phyloP scores from a whole-genome alignment of 2,113 vertebrate genomes.

The Petaurus breviceps region DNA sequence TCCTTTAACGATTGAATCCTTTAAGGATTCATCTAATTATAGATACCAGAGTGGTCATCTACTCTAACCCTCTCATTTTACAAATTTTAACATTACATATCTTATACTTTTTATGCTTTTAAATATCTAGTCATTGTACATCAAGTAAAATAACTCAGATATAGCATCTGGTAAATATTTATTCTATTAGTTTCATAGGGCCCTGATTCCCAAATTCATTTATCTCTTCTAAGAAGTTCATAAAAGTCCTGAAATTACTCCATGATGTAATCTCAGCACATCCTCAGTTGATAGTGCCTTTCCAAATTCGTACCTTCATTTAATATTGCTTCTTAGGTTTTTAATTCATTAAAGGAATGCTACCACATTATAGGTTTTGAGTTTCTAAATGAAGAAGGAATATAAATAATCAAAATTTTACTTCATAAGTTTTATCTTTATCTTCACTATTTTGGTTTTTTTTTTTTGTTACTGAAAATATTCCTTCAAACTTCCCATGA shows the following conservation, averaged over 20 bases:
- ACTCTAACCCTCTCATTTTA: background rate
- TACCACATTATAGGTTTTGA: background rate
- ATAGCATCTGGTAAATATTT: background rate
- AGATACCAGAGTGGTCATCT: background rate
- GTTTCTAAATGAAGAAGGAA: background rate
- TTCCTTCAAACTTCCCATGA: background rate
- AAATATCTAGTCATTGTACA: background rate
- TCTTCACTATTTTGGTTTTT: background rate
- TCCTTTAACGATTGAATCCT: background rate
- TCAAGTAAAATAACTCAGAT: background rate
- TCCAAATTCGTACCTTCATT: background rate
- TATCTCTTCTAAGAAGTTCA: background rate
- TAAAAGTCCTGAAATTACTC: background rate
- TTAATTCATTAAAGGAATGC: background rate
- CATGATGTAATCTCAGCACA: background rate
- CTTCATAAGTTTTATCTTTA: background rate
- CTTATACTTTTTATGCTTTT: background rate
- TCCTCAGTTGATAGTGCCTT: background rate
- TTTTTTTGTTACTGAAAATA: background rate
- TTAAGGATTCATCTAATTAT: background rate
- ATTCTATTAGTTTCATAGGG: background rate
- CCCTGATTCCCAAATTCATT: background rate
- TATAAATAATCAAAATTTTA: conserved; percentile 8
- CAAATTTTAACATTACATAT: background rate
- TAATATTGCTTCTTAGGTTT: background rate